Evolutionary conservation across 1,140 invertebrate species (phyloP), one percentile per base, ranked within the genome.

Genomic region (Panagrolaimus sp.): DNA sequence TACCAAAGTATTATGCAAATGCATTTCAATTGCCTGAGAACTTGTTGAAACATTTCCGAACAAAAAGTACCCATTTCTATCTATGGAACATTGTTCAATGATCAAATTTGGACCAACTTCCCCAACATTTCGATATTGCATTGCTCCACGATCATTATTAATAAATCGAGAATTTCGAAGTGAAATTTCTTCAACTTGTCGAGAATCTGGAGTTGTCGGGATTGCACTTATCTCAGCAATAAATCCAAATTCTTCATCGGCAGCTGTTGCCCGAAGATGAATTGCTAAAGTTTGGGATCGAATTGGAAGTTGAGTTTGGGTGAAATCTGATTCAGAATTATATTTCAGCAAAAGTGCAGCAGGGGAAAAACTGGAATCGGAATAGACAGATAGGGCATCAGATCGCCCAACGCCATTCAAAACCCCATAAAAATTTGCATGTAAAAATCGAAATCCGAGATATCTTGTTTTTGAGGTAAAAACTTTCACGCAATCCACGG

Each of bases 401-500:
- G 73, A 66, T 10, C 80, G 28, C 7, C 80, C 80, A 5, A 82
- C 46, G 32, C 72, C 71, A 28, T 69, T 72, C 4, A 65, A 64
- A 4, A 71, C 72, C 2, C 44, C 67, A 55, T 83, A 82, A 10
- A 82, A 68, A 58, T 82, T 82, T 46, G 78, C 76, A 43, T 75
- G 76, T 44, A 82, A 63, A 52, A 83, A 74, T 38, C 76, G 70
- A 62, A 83, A 81, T 8, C 73, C 78, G 14, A 82, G 28, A 43
- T 68, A 67, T 26, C 75, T 73, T 86, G 70, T 89, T 90, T 47
- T 88, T 87, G 74, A 92, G 47, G 89, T 90, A 77, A 99, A 96
- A 75, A 98, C 94, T 85, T 99, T 99, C 0, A 98, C 91, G 84
- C 96, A 99, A 83, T 96, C 96, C 8, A 96, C 90, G 0, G 93